A percentile compares a stretch with the other conserved stretches of the same genome.
Conservation (phyloP, 1,140 invertebrate species). For the Thalassaphorura encarpata region DNA sequence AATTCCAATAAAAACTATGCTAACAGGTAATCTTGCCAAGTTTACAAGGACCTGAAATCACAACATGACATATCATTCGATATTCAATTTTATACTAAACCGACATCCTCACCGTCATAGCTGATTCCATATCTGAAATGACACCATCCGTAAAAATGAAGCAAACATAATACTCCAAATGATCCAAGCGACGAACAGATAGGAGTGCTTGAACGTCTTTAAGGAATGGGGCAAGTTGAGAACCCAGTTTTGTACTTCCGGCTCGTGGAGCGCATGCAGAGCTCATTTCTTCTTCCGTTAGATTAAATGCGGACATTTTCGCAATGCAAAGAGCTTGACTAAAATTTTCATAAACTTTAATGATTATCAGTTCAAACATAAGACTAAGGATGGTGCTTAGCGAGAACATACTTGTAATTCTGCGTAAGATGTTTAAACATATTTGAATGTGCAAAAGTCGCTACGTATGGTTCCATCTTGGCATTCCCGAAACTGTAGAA, state of each 20-base stretch:
- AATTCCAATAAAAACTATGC: conserved; percentile 20
- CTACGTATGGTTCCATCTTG: conserved; percentile 9
- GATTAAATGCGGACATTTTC: conserved; percentile 5
- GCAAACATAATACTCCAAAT: conserved; percentile 21
- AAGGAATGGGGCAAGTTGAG: conserved; percentile 10
- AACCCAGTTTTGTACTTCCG: not conserved
- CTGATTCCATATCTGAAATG: conserved; percentile 14
- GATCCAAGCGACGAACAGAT: conserved; percentile 2
- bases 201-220: conserved; percentile 10
- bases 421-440: conserved; percentile 5
- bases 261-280: not conserved
- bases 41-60: conserved; percentile 12
- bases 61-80: not conserved
- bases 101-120: conserved; percentile 5
- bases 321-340: conserved; percentile 15
- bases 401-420: conserved; percentile 18
- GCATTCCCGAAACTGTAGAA: conserved; percentile 17
- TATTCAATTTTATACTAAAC: not conserved
- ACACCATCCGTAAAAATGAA: conserved; percentile 26
- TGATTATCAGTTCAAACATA: not conserved
- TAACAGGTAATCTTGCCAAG: conserved; percentile 19
- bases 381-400: not conserved
- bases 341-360: not conserved
- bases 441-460: too few species aligned
- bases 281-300: conserved; percentile 3